Percentiles rank a stretch among this genome's conserved stretches.
These are phyloP conservation scores for Lates japonicus DNA, from an alignment of 2,797 vertebrate genomes.

Conservation along the genomic window DNA sequence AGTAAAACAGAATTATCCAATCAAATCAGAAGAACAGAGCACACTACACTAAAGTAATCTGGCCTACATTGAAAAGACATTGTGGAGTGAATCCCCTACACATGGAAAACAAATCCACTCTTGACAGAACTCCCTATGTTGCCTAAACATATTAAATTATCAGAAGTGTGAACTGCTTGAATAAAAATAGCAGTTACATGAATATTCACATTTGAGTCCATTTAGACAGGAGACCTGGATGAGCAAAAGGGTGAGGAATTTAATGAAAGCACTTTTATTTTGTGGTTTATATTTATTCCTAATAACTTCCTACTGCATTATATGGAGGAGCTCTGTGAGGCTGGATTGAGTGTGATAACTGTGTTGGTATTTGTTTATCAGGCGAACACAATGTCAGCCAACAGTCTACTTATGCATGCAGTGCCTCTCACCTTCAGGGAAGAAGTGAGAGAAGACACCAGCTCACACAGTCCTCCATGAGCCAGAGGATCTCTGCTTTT, in stretches of 20 bases:
- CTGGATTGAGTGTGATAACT: constrained; percentile 55
- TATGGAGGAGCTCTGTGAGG: constrained; percentile 31
- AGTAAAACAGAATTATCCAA: constrained; percentile 36
- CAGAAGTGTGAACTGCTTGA: constrained; percentile 30
- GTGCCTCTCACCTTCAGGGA: constrained; percentile 73
- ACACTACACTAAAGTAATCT: constrained; percentile 10
- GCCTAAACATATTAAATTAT: constrained; percentile 38
- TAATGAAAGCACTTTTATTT: constrained; percentile 62
- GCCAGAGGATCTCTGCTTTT: constrained; percentile 58
- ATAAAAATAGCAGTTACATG: constrained; percentile 32
- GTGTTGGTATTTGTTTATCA: constrained; percentile 60
- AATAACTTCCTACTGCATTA: constrained; percentile 40
- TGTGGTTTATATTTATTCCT: constrained; percentile 47
- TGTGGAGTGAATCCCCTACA: constrained; percentile 1
- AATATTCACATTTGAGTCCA: constrained; percentile 37
- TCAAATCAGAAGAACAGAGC: background rate
- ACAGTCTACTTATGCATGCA: constrained; percentile 57
- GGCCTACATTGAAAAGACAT: constrained; percentile 23
- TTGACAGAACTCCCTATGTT: constrained; percentile 32
- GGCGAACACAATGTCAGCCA: constrained; percentile 60
- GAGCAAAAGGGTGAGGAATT: constrained; percentile 25
- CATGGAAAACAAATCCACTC: background rate
- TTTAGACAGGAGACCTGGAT: constrained; percentile 25
- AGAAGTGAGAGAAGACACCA: constrained; percentile 58
- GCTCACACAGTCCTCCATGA: constrained; percentile 60